Base-by-base conservation (phyloP, 2,888 invertebrate species). In the Lasioglossum calceatum region DNA sequence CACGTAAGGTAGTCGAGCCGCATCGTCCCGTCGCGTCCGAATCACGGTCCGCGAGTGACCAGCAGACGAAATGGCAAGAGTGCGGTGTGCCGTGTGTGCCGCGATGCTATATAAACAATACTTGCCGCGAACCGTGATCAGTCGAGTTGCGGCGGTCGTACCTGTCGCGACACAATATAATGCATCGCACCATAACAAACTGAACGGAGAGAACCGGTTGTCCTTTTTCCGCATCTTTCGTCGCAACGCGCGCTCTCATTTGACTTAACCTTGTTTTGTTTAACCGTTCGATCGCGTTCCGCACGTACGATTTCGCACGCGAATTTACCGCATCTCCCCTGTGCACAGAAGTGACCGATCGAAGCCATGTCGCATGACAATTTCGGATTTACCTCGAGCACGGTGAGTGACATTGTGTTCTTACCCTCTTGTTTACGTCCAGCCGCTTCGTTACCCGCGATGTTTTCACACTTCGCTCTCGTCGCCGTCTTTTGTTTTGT, bases 31-130 rank as follows among this genome's bases (percentile, higher is more conserved):
- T 50, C 58, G 50, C 36, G 79, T 75, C 81, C 70, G 67, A 78
- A 77, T 74, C 81, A 61, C 71, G 78, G 71, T 64, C 67, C 47
- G 81, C 58, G 78, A 82, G 82, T 81, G 89, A 82, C 81, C 89
- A 77, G 79, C 75, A 75, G 83, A 89, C 79, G 88, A 88, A 90
- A 90, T 86, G 90, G 86, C 82, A 86, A 72, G 86, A 84, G 81
- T 83, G 44, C 82, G 79, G 82, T 86, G 74, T 79, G 79, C 74
- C 77, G 81, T 81, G 77, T 81, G 79, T 58, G 85, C 73, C 84
- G 87, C 79, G 89, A 87, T 81, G 86, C 92, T 94, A 94, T 94
- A 95, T 94, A 95, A 94, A 94, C 93, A 94, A 94, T 94, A 94
- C 94, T 93, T 94, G 91, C 92, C 93, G 91, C 92, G 91, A 92